Base-by-base conservation (phyloP, 1,140 invertebrate genomes). In the Atta texana region DNA sequence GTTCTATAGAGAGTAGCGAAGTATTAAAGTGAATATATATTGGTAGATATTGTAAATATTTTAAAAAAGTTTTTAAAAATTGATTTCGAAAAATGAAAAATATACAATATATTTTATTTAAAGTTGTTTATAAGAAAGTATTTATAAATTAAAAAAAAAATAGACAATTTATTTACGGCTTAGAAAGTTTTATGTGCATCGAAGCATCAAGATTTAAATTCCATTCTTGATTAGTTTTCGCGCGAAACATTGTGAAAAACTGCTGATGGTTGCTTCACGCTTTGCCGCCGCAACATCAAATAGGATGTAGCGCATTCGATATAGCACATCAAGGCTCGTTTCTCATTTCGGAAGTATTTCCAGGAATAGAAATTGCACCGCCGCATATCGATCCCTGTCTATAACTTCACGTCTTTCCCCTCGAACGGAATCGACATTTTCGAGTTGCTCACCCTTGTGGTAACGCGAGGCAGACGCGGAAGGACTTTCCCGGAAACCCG, bases 401-500 rank as follows among this genome's bases (percentile, higher is more conserved):
- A 61, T 44, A 39, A 24, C 31, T 75, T 1, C n/a, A 31, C 53
- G 53, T 39, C 31, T 75, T 21, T 59, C 34, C 51, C 44, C 31
- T 59, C 81, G 21, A 57, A 3, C 69, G 53, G 86, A 64, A 89
- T 89, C 86, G 87, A 88, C 75, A 81, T 91, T 90, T 88, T 87
- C 90, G 85, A 55, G 59, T 76, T 68, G 74, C 31, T 76, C 59
- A 59, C 82, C 88, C 59, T 57, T 76, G 86, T 75, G 84, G 66
- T 89, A 88, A 89, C 55, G 76, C 69, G 76, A 86, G 76, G 64
- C 63, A 88, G 76, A 90, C 86, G 76, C 64, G 63, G 69, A 77
- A 69, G 75, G 78, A 85, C 66, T 85, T 91, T 77, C 49, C 66
- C 87, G 85, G 71, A 91, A 91, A 88, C 86, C 71, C 89, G 71